Evolutionary conservation across 1,140 invertebrate genomes (phyloP), one percentile per base, ranked within the genome.

Genomic region (Pectinophora gossypiella): DNA sequence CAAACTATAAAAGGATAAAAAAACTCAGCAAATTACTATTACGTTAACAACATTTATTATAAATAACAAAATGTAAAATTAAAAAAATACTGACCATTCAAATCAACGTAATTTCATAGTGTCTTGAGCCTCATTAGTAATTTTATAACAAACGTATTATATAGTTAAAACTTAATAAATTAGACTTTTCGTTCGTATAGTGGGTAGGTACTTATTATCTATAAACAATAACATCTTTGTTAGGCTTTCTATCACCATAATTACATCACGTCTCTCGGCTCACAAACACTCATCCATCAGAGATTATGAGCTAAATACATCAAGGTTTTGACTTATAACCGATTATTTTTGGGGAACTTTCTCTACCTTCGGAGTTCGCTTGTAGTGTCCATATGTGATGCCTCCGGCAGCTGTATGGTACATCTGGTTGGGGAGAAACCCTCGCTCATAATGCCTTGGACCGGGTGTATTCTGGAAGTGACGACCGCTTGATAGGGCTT

Each of bases 371-470:
- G 79, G 66, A 54, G 76, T 59, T 60, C 82, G 71, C 66, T 86
- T 87, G 53, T 79, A 79, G 43, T 87, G 83, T 1, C 79, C 85
- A 56, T 54, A 87, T 3, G 78, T 78, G 4, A 84, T 63, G 7
- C 84, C 71, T 18, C 87, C 76, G 0, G 60, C 64, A 0, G 73
- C 76, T 0, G 85, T 88, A 10, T 85, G 77, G 38, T 81, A 88
- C 76, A 88, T 83, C 56, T 89, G 85, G 56, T 88, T 89, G 5
- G 87, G 87, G 2, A 87, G 56, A 48, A 89, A 89, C 3, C 86
- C 87, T 57, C 78, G 57, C 63, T 89, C 86, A 45, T 74, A 86
- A 51, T 86, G 73, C 35, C 77, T 69, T 2, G 79, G 79, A 16
- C 56, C 53, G 3, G 64, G 48, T 40, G 67, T 64, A 51, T 69